Evolutionary conservation across 1,140 invertebrate species (phyloP).

Genomic region (Globodera ellingtonae): DNA sequence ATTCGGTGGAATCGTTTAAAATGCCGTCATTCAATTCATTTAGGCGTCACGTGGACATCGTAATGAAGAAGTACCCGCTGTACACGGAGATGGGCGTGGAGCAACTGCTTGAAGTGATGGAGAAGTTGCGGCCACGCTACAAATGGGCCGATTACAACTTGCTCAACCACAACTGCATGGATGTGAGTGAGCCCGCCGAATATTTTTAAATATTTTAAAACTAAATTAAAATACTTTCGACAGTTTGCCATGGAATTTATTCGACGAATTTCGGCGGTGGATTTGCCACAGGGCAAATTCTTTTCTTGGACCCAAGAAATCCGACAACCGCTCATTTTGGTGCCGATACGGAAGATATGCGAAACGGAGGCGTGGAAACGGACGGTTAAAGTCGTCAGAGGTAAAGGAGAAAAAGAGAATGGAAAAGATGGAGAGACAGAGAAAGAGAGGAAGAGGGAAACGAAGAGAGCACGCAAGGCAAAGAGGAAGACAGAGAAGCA

Average conservation of each 20-base stretch:
- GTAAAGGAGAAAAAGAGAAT: neutral
- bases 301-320: conserved; percentile 29
- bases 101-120: conserved; percentile 14
- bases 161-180: conserved; percentile 24
- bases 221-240: neutral
- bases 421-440: conserved; percentile 1
- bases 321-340: conserved; percentile 22
- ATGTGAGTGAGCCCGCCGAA: neutral
- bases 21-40: neutral
- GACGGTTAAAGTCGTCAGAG: neutral
- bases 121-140: conserved; percentile 17
- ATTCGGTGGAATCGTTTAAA: neutral
- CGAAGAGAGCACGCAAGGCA: neutral
- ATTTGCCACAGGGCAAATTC: neutral
- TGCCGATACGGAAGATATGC: conserved; percentile 13
- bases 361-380: conserved; percentile 5
- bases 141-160: conserved; percentile 16
- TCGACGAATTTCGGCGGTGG: conserved; percentile 16
- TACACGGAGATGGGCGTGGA: conserved; percentile 8
- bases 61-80: conserved; percentile 11
- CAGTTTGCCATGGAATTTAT: conserved; percentile 25
- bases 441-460: neutral
- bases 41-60: conserved; percentile 27
- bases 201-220: too few relatives aligned
- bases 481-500: neutral